Evolutionary conservation across 2,888 invertebrate species (phyloP), one percentile per base, ranked within the genome.

Genomic region (Caenorhabditis sulstoni): DNA sequence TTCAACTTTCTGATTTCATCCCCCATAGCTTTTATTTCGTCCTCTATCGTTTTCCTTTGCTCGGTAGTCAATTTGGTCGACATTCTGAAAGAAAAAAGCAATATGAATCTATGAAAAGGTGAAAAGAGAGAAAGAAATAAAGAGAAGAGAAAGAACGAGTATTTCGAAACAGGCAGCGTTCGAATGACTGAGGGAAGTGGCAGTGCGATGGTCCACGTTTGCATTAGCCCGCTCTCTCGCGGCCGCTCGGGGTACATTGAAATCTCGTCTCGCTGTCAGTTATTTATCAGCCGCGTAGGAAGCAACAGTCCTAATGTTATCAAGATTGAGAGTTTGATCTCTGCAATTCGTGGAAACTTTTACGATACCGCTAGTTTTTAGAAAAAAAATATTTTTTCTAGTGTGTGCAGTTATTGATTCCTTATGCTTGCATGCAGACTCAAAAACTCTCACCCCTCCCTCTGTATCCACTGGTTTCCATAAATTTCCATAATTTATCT

Each of bases 1-100:
- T 84, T 84, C 68, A 84, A 59, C 16, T 23, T 47, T 29, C 84
- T 50, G 41, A 84, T 81, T 53, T 84, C 82, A 62, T 84, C 79
- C 29, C 82, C 84, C 9, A 80, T 64, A 16, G 67, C 49, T 57
- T 77, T 76, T 39, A 82, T 71, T 49, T 84, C 84, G 0, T 82
- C 76, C 16, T 81, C 57, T 8, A 81, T 58, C 37, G 74, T 57
- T 66, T 65, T 75, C 23, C 78, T 65, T 41, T 73, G 67, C 23
- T 77, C 81, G 18, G 59, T 70, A 14, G 35, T 64, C 12, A 81
- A 16, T 35, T 59, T 65, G 0, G 61, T 45, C 39, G 81, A 44
- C 78, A 81, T 80, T 29, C 29, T 29, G 29, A 29, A 29, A n/a
- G 8, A 50, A 50, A 7, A 23, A 35, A 37, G 5, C 23, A 57